Base-by-base conservation (phyloP, 1,140 invertebrate genomes). In the Drosophila willistoni region DNA sequence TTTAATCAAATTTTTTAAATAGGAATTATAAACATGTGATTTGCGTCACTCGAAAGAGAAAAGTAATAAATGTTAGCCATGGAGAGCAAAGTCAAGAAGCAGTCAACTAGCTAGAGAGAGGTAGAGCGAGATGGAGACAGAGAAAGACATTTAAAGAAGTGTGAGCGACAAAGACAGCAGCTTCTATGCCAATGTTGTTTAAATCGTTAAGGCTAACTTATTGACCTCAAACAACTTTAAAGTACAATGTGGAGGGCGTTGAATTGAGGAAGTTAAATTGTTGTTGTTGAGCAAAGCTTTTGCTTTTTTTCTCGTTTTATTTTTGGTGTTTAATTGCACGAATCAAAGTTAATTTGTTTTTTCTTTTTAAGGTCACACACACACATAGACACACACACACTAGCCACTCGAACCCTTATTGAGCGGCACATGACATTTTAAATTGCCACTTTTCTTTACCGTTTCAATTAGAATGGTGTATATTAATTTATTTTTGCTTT, bases 301-400 rank as follows among this genome's bases (percentile, higher is more conserved):
- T 77, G 51, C 17, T 33, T 56, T 7, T 12, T 68, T 41, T 56
- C 68, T 42, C 73, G 25, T 22, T 67, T 59, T 51, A 56, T 55
- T 76, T 71, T 68, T 65, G 64, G 73, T 69, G 55, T 73, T 81
- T 71, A 84, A 79, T 80, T 84, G 81, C 67, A 82, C 81, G 81
- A 77, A 70, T 73, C 17, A 7, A 51, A 51, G 17, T 51, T 51
- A 51, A 77, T 73, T 61, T 68, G 25, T 63, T 47, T 29, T 13
- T 70, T 74, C 25, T 25, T 54, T 76, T 77, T 67, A 44, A 68
- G 68, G 68, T 67, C 66, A 63, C 64, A 65, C 19, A 44, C 7
- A 57, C 36, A 57, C 3, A 39, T 1, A 55, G 36, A 39, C n/a
- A 60, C 41, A 64, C 42, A 66, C 68, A 65, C 65, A 62, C 71